Base-by-base conservation (phyloP, 1,140 invertebrate genomes). In the Hylaeus volcanicus region DNA sequence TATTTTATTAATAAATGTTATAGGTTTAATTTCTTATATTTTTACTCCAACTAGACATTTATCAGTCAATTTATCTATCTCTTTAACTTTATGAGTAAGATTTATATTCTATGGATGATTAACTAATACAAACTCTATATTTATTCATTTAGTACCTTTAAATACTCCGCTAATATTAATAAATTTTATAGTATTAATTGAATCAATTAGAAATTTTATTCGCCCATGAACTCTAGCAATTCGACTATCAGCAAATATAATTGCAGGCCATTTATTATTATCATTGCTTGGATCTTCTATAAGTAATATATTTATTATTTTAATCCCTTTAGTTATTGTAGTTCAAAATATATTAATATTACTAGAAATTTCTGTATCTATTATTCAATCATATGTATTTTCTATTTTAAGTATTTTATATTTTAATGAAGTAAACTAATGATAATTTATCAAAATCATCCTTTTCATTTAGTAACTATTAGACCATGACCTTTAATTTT, bases 211-310 rank as follows among this genome's bases (percentile, higher is more conserved):
- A 86, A 94, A 94, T 92, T 55, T 11, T 11, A 53, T 14, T 56
- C 55, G 14, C 0, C 55, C 55, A 56, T 14, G 9, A 56, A 56
- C 55, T 11, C 14, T 14, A 3, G 5, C 55, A 56, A 56, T 56
- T 56, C 55, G 55, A 6, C 1, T 56, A 56, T 11, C 9, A 14
- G 14, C 12, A 11, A 56, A 11, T 56, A 14, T 6, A 14, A 56
- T 56, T 14, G 95, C 95, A 14, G 95, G 95, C 0, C 95, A 96
- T 89, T 90, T 96, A 90, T 85, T 96, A 86, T 89, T 96, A 94
- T 94, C 93, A 11, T 88, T 96, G 86, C 86, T 95, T 88, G 93
- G 94, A 51, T 51, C 48, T 51, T 51, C 48, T 0, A 51, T 51
- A 51, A 51, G 1, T 51, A 51, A 60, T 8, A 8, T 60, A 3